Conservation (phyloP, 2,888 invertebrate genomes). For the Eulithis testata region DNA sequence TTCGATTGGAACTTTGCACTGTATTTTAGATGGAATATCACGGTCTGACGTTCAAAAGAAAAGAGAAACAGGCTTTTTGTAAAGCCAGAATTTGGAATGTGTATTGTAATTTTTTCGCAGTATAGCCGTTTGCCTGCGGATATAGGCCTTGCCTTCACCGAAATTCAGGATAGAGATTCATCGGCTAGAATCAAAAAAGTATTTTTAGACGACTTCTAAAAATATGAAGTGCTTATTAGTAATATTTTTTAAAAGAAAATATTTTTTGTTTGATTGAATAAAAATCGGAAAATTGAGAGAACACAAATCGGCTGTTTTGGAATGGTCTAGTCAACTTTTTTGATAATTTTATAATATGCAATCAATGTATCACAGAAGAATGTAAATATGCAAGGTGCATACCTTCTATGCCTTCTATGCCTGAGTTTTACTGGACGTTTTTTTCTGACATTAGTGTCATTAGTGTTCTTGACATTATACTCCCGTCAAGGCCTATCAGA, state of each 20-base stretch:
- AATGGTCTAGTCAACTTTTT: too few relatives aligned
- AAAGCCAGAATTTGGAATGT: slow-evolving; percentile 12
- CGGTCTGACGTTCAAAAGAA: slow-evolving; percentile 25
- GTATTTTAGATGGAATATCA: slow-evolving; percentile 28
- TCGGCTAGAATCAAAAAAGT: not conserved
- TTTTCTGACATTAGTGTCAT: too few relatives aligned
- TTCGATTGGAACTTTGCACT: slow-evolving; percentile 34
- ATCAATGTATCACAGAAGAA: not conserved
- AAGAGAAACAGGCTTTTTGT: slow-evolving; percentile 13
- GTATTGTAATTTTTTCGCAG: slow-evolving; percentile 16
- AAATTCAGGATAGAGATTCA: not conserved
- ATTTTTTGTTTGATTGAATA: too few relatives aligned
- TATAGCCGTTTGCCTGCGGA: slow-evolving; percentile 4
- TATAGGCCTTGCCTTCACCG: slow-evolving; percentile 2
- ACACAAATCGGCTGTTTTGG: too few relatives aligned
- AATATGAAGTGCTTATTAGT: not conserved
- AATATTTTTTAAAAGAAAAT: too few relatives aligned
- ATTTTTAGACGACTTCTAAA: not conserved
- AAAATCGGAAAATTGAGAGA: too few relatives aligned
- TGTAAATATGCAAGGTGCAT: not conserved
- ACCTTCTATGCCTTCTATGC: too few relatives aligned
- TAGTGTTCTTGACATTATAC: too few relatives aligned
- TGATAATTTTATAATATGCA: not conserved
- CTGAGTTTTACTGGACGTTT: too few relatives aligned
- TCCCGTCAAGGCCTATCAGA: too few relatives aligned